These are phyloP conservation scores for Micromesistius poutassou DNA, from an alignment of 2,797 vertebrate species.

Conservation along the genomic window DNA sequence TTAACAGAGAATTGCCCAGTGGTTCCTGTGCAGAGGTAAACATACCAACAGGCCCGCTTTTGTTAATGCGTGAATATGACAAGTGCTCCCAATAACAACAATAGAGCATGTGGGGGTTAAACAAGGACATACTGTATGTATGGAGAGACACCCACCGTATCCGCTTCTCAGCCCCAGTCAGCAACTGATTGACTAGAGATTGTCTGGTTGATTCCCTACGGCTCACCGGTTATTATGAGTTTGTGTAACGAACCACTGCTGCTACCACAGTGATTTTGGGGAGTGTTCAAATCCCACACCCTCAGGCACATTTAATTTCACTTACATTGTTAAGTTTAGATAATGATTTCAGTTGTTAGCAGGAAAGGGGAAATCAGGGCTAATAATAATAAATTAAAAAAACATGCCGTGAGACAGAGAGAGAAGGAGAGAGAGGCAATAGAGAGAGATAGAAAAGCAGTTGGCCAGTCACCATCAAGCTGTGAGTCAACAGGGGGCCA, in stretches of 20 bases:
- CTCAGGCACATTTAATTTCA: not conserved
- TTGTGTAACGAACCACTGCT: not conserved
- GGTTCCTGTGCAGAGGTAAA: constrained; percentile 80
- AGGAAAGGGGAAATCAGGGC: not conserved
- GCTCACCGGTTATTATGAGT: not conserved
- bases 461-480: constrained; percentile 64
- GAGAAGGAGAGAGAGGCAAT: constrained; percentile 49
- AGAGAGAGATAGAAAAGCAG: constrained; percentile 23
- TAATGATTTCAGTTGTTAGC: not conserved
- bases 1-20: constrained; percentile 78
- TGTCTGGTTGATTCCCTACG: not conserved
- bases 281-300: not conserved
- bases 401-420: constrained; percentile 25
- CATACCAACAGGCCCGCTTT: constrained; percentile 75
- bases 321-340: not conserved
- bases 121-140: constrained; percentile 66
- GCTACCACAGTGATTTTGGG: not conserved
- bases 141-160: constrained; percentile 58
- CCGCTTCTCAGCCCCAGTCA: constrained; percentile 46
- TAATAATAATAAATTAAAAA: not conserved
- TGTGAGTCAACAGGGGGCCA: constrained; percentile 71
- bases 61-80: constrained; percentile 80
- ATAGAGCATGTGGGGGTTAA: constrained; percentile 41
- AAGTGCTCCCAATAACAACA: constrained; percentile 75
- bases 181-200: constrained; percentile 23